Base-by-base conservation (phyloP, 2,797 vertebrate genomes). In the Danio tinwini region DNA sequence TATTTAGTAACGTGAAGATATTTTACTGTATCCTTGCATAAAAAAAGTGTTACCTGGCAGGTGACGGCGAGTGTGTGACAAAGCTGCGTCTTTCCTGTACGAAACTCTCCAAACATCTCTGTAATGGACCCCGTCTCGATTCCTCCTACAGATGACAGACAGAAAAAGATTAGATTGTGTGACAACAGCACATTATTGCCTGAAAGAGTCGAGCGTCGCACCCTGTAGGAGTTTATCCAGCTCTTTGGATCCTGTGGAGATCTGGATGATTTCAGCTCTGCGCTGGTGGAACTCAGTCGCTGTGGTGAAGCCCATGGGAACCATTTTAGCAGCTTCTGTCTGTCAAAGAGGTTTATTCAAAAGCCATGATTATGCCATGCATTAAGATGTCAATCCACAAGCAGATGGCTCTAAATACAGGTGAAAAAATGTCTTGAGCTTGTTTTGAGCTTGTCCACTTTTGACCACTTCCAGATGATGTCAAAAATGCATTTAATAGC, bases 51-150 rank as follows among this genome's bases (percentile, higher is more conserved):
- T 89, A 98, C 97, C 92, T 99, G 98, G 84, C 98, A 99, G 13
- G 97, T 99, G 50, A 99, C 98, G 0, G 98, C 98, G 7, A 99
- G 88, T 0, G 97, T 99, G 87, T 99, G 98, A 87, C 98, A 99
- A 81, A 99, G 89, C 89, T 99, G 98, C 0, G 98, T 99, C 84
- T 99, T 99, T 14, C 98, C 98, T 0, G 98, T 99, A 21, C 98
- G 94, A 82, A 99, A 99, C 88, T 99, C 98, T 70, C 98, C 98
- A 4, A 99, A 99, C 92, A 99, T 95, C 87, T 99, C 97, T 9
- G 98, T 99, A 86, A 99, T 99, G 74, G 98, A 99, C 16, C 97
- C 98, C 0, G 97, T 99, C 90, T 99, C 98, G 72, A 99, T 96
- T 65, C 98, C 98, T 78, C 98, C 98, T 99, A 85, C 6, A 40